Evolutionary conservation across 2,113 vertebrate species (phyloP), one percentile per base, ranked within the genome.

Genomic region (Pandion haliaetus): DNA sequence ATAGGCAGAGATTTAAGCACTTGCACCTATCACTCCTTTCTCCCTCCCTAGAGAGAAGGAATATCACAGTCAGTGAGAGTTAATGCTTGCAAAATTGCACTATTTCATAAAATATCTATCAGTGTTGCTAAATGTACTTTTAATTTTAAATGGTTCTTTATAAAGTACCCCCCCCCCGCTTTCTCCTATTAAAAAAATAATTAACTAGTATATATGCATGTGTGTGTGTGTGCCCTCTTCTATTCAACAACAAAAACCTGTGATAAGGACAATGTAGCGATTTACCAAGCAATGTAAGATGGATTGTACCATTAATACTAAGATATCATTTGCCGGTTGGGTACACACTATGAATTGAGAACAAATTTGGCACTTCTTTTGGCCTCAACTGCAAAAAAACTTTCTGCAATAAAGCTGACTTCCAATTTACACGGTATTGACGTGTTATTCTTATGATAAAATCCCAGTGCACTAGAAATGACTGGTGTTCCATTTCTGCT

Each of bases 381-480:
- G 13, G 21, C 21, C 24, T 84, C 24, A 84, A 1, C 25, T 76
- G 42, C 28, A 76, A 81, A 66, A 86, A 70, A 8, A 7, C 32
- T 69, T 86, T 86, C 59, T 73, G 18, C 24, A 70, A 12, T 42
- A 40, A 21, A 87, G 28, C 40, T 62, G 36, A 71, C 28, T 92
- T 92, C 42, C 74, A 88, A 16, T 92, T 85, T 74, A 47, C 28
- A 82, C 14, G 76, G 38, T 36, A 40, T 25, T 38, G n/a, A 62
- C 28, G n/a, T 82, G 71, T 82, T 87, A 84, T 65, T 29, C 42
- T 80, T 79, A 65, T 16, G 57, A 80, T 76, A 94, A 95, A 79
- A 88, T 67, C 34, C 42, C 28, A 54, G 13, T 54, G 42, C 26
- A 70, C 21, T 62, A 84, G 31, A 84, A 89, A 62, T 70, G 9